These are phyloP conservation scores for Vicugna pacos DNA, from an alignment of 2,113 vertebrate species.

Conservation along the genomic window DNA sequence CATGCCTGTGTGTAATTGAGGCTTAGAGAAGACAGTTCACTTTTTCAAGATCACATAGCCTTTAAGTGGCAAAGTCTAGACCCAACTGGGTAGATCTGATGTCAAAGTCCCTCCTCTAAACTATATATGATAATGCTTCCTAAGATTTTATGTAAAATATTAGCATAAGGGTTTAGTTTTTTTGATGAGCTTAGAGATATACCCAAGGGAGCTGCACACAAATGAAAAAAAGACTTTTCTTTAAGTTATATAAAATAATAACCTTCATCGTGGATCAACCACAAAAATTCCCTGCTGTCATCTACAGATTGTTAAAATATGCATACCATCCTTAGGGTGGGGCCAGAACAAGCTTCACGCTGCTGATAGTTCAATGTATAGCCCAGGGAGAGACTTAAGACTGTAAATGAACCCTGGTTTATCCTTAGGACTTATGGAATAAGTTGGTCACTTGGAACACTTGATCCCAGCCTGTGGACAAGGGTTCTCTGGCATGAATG, in stretches of 20 bases:
- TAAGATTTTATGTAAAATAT: background rate
- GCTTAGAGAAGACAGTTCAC: background rate
- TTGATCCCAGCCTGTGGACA: background rate
- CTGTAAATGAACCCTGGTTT: background rate
- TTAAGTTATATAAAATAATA: background rate
- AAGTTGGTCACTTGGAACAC: background rate
- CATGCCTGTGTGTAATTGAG: background rate
- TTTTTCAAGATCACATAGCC: background rate
- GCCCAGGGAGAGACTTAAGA: background rate
- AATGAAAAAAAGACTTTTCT: background rate
- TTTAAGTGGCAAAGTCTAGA: background rate
- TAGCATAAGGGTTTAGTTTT: background rate
- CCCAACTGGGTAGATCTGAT: background rate
- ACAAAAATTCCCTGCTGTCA: conserved; percentile 38
- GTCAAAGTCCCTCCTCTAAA: background rate
- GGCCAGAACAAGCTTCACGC: background rate
- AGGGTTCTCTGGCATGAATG: background rate
- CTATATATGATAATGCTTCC: background rate
- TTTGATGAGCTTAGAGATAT: background rate
- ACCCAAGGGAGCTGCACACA: background rate
- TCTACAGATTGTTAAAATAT: conserved; percentile 26
- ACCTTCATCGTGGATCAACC: background rate
- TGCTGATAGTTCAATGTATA: background rate
- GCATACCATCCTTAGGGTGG: background rate
- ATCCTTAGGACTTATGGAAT: background rate